Evolutionary conservation across 2,888 invertebrate genomes (phyloP), one percentile per base, ranked within the genome.

Genomic region (Melitaea athalia): DNA sequence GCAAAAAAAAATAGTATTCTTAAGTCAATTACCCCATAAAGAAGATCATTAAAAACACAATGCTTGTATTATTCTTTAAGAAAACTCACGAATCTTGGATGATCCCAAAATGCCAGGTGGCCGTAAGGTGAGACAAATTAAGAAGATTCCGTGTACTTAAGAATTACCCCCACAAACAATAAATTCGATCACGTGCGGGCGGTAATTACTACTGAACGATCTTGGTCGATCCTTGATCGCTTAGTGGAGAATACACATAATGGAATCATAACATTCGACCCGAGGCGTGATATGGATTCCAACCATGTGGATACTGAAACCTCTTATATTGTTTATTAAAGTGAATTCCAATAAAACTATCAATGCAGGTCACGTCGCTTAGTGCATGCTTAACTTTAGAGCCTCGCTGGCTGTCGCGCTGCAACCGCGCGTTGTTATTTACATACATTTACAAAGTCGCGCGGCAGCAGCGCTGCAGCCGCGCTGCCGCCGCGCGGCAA

Each of bases 261-360:
- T 86, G 83, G 81, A 87, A 87, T 85, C 82, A 85, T 85, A 87
- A 87, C 87, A 85, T 82, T 83, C 79, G 75, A 73, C 69, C 61
- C 74, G 77, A 68, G 70, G 53, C 85, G 86, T 87, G 87, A 84
- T 82, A 79, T 72, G 86, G 73, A 63, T 81, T 76, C 77, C 78
- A 81, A 86, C 59, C 80, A 64, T 75, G 72, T 63, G 50, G 59
- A 17, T 14, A 60, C 42, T 59, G 59, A 42, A 59, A 71, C 62
- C 31, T 24, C 59, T 65, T 65, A 57, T 68, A 24, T 57, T 42
- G 63, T 53, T 68, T 68, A 45, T 64, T 53, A 31, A 12, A 33
- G 53, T 55, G 53, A 55, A 55, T 55, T 33, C 31, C 53, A 24
- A 33, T 55, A 55, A 55, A 33, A 55, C 33, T 55, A 55, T 55